These are phyloP conservation scores for Gryllus longicercus DNA, from an alignment of 2,888 invertebrate genomes.

Conservation along the genomic window DNA sequence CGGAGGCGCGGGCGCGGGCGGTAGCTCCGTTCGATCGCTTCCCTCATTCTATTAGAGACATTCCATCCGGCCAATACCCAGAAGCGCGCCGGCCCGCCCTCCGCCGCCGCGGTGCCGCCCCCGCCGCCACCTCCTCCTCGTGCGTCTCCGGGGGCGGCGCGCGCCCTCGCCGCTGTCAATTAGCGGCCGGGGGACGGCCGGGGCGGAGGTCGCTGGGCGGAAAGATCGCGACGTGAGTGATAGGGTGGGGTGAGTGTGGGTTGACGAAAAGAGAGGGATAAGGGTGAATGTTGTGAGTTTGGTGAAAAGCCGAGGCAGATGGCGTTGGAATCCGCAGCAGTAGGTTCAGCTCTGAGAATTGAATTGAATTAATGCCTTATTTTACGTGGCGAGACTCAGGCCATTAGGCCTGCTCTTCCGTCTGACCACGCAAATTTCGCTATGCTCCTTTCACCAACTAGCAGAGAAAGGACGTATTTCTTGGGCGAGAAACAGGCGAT, in stretches of 20 bases:
- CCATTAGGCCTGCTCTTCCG: too few species aligned
- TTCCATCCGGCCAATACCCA: slow-evolving; percentile 17
- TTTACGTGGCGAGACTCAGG: too few species aligned
- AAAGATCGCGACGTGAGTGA: not conserved
- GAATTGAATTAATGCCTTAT: too few species aligned
- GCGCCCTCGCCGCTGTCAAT: not conserved
- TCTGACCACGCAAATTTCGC: too few species aligned
- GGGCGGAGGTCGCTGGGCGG: not conserved
- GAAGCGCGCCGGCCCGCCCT: not conserved
- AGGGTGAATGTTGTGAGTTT: too few species aligned
- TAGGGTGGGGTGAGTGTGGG: not conserved
- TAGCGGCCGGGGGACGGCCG: not conserved
- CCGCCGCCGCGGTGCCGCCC: not conserved
- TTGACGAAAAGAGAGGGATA: too few species aligned
- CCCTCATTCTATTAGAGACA: slow-evolving; percentile 17
- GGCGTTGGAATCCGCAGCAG: too few species aligned
- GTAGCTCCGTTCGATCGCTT: not conserved
- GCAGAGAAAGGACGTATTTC: too few species aligned
- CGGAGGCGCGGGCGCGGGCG: not conserved
- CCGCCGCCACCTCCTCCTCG: not conserved
- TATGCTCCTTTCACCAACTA: too few species aligned
- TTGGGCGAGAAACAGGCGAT: too few species aligned
- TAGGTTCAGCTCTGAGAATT: too few species aligned
- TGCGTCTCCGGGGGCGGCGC: not conserved
- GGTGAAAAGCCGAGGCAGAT: too few species aligned